A percentile compares a stretch with the other conserved stretches of the same genome.
phyloP scores from a whole-genome alignment of 2,113 vertebrate species.

The Burhinus bistriatus region DNA sequence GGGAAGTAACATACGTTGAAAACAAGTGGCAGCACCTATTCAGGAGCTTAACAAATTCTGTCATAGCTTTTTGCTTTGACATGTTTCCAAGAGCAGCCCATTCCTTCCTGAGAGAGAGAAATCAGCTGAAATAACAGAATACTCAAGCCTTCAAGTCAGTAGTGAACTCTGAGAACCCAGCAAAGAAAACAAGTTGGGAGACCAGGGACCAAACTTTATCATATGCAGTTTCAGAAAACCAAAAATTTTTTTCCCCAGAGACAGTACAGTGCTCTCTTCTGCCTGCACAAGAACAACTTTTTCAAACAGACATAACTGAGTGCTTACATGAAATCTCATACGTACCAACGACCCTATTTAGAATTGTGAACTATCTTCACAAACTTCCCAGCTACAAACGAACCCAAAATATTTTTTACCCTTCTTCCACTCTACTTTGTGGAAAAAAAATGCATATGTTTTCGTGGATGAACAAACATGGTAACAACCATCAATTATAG shows the following conservation, averaged over 20 bases:
- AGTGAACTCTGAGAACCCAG: background rate
- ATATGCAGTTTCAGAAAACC: background rate
- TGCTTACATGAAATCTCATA: background rate
- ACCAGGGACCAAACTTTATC: background rate
- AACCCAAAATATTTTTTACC: background rate
- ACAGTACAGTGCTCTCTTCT: background rate
- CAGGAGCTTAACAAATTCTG: slow-evolving; percentile 91
- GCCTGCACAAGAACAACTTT: background rate
- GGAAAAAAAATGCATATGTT: background rate
- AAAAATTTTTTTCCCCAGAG: background rate
- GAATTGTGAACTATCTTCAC: background rate
- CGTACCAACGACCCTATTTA: background rate
- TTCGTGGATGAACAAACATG: background rate
- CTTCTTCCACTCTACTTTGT: background rate
- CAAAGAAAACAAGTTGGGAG: background rate
- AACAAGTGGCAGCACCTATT: slow-evolving; percentile 95
- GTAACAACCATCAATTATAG: background rate
- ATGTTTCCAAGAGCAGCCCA: slow-evolving; percentile 92
- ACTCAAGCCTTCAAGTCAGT: background rate
- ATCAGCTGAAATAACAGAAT: background rate
- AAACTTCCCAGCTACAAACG: background rate
- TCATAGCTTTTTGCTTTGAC: slow-evolving; percentile 93
- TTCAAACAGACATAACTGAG: background rate
- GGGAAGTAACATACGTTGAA: slow-evolving; percentile 90
- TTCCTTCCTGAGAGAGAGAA: slow-evolving; percentile 83